These are phyloP conservation scores for Eptesicus fuscus DNA, from an alignment of 2,113 vertebrate species.

Conservation along the genomic window DNA sequence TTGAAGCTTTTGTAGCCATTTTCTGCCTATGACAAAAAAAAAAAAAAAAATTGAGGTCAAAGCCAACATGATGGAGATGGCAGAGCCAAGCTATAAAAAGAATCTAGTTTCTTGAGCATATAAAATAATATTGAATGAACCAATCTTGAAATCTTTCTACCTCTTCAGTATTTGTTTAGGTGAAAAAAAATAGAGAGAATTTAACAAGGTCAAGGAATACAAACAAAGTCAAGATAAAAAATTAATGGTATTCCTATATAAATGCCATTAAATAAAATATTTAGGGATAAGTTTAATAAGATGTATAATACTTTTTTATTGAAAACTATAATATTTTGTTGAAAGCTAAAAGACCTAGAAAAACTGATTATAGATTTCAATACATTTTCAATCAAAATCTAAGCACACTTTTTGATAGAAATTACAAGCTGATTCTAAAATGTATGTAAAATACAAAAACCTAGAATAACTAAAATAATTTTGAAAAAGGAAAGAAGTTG, in stretches of 20 bases:
- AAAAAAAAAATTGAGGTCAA: neutral
- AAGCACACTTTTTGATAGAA: neutral
- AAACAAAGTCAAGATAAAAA: neutral
- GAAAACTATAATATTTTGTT: neutral
- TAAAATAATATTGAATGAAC: neutral
- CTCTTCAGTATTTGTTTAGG: neutral
- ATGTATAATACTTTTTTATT: neutral
- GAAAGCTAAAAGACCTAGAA: neutral
- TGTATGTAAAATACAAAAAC: neutral
- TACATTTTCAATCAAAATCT: neutral
- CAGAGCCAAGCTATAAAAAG: neutral
- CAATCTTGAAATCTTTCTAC: neutral
- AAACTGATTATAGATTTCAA: neutral
- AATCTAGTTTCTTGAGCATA: neutral
- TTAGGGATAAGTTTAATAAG: neutral
- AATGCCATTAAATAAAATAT: neutral
- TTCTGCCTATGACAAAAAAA: neutral
- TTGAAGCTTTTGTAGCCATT: neutral
- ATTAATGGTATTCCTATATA: neutral
- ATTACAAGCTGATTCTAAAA: neutral
- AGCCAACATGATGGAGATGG: neutral
- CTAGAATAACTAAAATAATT: neutral
- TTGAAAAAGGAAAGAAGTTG: neutral
- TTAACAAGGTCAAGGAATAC: neutral
- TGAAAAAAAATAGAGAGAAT: neutral